These are phyloP conservation scores for Rhimphoctona megacephalus DNA, from an alignment of 2,888 invertebrate species.

Conservation along the genomic window DNA sequence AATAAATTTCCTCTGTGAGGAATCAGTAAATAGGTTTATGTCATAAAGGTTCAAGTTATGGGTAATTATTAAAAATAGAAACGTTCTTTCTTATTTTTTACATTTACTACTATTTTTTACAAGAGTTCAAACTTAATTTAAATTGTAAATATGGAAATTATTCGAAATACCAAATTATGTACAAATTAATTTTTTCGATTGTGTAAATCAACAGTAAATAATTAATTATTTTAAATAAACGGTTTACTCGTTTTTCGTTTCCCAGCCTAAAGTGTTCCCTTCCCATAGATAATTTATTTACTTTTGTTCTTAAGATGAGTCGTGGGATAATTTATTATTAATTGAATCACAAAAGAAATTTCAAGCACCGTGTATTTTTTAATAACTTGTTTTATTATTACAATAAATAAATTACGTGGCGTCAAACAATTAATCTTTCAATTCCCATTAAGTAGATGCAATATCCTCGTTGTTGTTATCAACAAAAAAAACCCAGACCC, in stretches of 20 bases:
- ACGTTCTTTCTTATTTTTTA: background rate
- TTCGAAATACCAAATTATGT: background rate
- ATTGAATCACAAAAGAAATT: background rate
- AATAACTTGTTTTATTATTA: slow-evolving; percentile 49
- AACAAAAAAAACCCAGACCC: background rate
- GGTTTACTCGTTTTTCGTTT: background rate
- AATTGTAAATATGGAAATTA: background rate
- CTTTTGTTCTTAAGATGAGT: background rate
- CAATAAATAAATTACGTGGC: slow-evolving; percentile 62
- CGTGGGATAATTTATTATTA: background rate
- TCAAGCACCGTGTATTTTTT: background rate
- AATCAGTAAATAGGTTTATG: background rate
- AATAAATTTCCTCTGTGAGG: slow-evolving; percentile 10
- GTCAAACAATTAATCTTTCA: slow-evolving; percentile 26
- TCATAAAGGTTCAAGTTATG: background rate
- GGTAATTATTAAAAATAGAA: background rate
- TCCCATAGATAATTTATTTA: background rate
- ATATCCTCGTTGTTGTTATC: background rate
- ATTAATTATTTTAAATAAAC: background rate
- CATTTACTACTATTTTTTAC: background rate
- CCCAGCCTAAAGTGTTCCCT: background rate
- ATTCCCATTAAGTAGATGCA: slow-evolving; percentile 4
- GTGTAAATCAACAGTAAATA: background rate
- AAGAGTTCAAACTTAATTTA: background rate
- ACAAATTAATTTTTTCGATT: background rate